phyloP scores from a whole-genome alignment of 2,797 vertebrate genomes.

The Danio kyathit region DNA sequence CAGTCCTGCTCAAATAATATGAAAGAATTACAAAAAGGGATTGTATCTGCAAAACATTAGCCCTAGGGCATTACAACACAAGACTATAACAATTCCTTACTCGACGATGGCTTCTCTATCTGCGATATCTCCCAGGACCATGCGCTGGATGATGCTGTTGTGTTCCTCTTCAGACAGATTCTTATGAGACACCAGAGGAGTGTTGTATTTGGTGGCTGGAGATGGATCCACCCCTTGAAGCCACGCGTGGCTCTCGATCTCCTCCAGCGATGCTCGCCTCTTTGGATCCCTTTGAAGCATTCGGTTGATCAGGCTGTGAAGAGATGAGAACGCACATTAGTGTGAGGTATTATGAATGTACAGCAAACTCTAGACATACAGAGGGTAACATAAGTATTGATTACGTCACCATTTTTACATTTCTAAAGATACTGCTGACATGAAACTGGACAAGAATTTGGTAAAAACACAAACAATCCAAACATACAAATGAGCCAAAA shows the following conservation, averaged over 20 bases:
- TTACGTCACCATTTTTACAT: too few species aligned
- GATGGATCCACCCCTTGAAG: conserved; percentile 97
- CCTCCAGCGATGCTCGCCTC: conserved; percentile 91
- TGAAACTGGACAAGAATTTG: too few species aligned
- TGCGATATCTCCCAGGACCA: conserved; percentile 96
- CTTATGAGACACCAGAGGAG: conserved; percentile 96
- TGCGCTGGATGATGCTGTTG: conserved; percentile 97
- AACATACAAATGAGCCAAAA: too few species aligned
- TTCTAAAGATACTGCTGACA: too few species aligned
- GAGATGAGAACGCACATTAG: not conserved
- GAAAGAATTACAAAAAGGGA: not conserved
- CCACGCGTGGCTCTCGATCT: conserved; percentile 95
- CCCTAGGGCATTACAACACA: not conserved
- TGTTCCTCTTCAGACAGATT: conserved; percentile 97
- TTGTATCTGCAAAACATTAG: not conserved
- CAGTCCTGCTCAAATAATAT: not conserved
- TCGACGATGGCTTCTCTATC: conserved; percentile 94
- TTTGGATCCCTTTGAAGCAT: conserved; percentile 98
- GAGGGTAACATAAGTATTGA: too few species aligned
- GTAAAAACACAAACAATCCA: too few species aligned
- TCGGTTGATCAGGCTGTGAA: conserved; percentile 89
- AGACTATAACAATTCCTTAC: conserved; percentile 75
- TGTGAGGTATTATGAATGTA: not conserved
- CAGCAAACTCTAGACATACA: not conserved
- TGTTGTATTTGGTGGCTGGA: conserved; percentile 95